Evolutionary conservation across 1,140 invertebrate genomes (phyloP), one percentile per base, ranked within the genome.

Genomic region (Anoplolepis gracilipes): DNA sequence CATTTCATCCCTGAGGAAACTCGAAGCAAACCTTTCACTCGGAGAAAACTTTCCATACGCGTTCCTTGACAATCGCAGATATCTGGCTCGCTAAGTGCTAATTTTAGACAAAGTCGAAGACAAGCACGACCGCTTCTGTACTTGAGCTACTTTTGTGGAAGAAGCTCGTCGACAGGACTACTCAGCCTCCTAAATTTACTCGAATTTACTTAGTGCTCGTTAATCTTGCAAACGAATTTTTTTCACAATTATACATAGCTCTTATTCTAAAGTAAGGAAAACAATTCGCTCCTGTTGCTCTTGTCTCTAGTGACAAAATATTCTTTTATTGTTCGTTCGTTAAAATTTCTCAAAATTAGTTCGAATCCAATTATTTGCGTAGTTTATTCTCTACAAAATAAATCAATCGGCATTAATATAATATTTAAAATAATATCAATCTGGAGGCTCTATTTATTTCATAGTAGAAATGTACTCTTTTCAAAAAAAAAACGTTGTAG

Each of bases 221-320:
- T 82, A 82, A 61, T 73, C 78, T 73, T 82, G 78, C 78, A 82
- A 82, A 72, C n/a, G 11, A 81, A 59, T 72, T 81, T 82, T 77
- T 81, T 73, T 57, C 46, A 10, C 13, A 25, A 13, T 46, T 72
- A 72, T 55, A 82, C 13, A 33, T 59, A 16, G 13, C 11, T 49
- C 1, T 28, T 22, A 2, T 59, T 72, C 25, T n/a, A 57, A 39
- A 67, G n/a, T n/a, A 57, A 39, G 36, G 13, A 19, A 42, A 70
- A 30, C 8, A 55, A 33, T 4, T 82, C 7, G 16, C 19, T 49
- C 33, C 7, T 72, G 6, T 42, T 42, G 22, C 6, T 70, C 57
- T 30, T 42, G 39, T 39, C n/a, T n/a, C n/a, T n/a, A n/a, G n/a
- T 42, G 10, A 62, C 19, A 55, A 79, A 79, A 3, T 55, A 69